Percentiles rank a stretch among this genome's conserved stretches.
These are phyloP conservation scores for Diplolepis rosae DNA, from an alignment of 2,888 invertebrate species.

Conservation along the genomic window DNA sequence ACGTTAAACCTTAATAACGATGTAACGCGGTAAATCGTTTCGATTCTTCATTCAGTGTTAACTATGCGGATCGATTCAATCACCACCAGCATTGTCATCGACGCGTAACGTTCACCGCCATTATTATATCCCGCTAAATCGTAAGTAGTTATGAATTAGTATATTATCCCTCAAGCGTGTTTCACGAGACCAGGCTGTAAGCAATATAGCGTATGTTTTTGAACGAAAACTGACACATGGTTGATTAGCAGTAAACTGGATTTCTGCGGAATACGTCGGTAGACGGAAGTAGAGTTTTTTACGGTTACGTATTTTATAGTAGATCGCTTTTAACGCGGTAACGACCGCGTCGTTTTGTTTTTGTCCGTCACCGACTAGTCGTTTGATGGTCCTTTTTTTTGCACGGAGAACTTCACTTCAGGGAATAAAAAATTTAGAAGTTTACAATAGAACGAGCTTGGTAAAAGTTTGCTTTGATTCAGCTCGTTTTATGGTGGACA, in stretches of 20 bases:
- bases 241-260: too few relatives aligned
- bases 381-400: neutral
- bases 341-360: neutral
- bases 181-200: constrained; percentile 17
- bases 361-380: neutral
- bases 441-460: neutral
- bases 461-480: neutral
- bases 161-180: constrained; percentile 1
- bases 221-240: too few relatives aligned
- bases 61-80: neutral
- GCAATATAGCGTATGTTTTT: constrained; percentile 17
- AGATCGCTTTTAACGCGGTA: constrained; percentile 11
- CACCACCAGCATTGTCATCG: neutral
- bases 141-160: constrained; percentile 29
- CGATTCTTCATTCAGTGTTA: neutral
- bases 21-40: neutral
- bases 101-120: constrained; percentile 16
- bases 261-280: constrained; percentile 11
- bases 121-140: constrained; percentile 30
- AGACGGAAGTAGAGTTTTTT: constrained; percentile 16
- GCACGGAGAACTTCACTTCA: neutral
- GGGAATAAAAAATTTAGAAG: constrained; percentile 16
- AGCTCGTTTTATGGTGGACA: neutral
- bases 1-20: constrained; percentile 8
- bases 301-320: constrained; percentile 21